A percentile compares a stretch with the other conserved stretches of the same genome.
Conservation (phyloP, 2,797 vertebrate genomes). For the Arctocebus calabarensis region DNA sequence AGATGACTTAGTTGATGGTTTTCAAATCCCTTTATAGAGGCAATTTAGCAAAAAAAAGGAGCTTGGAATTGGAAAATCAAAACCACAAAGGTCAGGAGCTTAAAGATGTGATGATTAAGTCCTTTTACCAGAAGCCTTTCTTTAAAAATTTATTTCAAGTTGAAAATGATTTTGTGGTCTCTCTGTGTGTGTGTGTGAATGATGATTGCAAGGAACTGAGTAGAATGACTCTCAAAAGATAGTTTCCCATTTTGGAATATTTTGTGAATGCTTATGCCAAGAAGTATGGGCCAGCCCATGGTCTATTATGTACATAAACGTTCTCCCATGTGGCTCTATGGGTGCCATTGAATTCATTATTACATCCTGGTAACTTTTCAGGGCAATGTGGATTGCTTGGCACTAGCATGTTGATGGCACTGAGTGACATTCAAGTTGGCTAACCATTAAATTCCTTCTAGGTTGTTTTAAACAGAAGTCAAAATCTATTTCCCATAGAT, state of each 20-base stretch:
- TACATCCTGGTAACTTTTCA: not conserved
- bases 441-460: not conserved
- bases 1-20: not conserved
- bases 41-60: not conserved
- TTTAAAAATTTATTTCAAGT: not conserved
- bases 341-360: not conserved
- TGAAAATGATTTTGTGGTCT: not conserved
- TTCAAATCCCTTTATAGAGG: not conserved
- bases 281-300: fast-evolving
- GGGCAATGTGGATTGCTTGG: not conserved
- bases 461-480: not conserved
- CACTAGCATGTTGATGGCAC: fast-evolving
- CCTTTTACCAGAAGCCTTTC: not conserved
- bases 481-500: fast-evolving
- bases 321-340: not conserved
- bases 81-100: not conserved
- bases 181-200: not conserved
- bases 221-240: not conserved
- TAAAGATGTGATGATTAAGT: not conserved
- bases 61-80: not conserved
- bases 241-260: no score
- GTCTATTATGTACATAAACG: no score
- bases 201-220: not conserved
- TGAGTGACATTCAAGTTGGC: not conserved
- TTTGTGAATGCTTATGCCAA: not conserved